Conservation (phyloP, 2,113 vertebrate species). For the Ochotona princeps region DNA sequence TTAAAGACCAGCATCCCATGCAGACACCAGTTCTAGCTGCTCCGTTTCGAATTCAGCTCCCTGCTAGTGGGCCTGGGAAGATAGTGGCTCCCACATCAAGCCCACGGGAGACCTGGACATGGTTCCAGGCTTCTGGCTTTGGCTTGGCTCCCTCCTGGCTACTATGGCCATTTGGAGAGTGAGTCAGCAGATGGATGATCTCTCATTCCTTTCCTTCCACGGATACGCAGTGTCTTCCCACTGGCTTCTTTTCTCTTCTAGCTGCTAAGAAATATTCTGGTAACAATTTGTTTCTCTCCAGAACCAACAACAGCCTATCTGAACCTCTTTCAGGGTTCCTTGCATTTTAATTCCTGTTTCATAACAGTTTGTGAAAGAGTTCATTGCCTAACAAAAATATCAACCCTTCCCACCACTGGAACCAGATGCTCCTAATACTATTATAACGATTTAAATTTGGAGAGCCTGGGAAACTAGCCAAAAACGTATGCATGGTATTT, state of each 20-base stretch:
- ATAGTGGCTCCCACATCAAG: too few species aligned
- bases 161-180: too few species aligned
- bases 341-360: neutral
- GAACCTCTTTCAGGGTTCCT: neutral
- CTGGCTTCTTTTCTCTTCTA: neutral
- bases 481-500: neutral
- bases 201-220: neutral
- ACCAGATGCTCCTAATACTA: neutral
- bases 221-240: neutral
- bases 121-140: too few species aligned
- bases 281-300: neutral
- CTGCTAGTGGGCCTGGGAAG: too few species aligned
- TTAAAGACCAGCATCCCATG: too few species aligned
- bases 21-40: too few species aligned
- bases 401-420: neutral
- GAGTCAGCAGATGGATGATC: too few species aligned
- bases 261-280: neutral
- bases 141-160: too few species aligned
- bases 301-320: neutral
- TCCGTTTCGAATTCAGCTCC: too few species aligned
- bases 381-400: neutral
- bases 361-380: neutral
- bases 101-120: too few species aligned
- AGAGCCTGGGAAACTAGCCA: neutral
- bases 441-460: conserved; percentile 14